Percentiles rank a stretch among this genome's conserved stretches.
phyloP scores from a whole-genome alignment of 2,888 invertebrate genomes.

The Xanthorhoe spadicearia region DNA sequence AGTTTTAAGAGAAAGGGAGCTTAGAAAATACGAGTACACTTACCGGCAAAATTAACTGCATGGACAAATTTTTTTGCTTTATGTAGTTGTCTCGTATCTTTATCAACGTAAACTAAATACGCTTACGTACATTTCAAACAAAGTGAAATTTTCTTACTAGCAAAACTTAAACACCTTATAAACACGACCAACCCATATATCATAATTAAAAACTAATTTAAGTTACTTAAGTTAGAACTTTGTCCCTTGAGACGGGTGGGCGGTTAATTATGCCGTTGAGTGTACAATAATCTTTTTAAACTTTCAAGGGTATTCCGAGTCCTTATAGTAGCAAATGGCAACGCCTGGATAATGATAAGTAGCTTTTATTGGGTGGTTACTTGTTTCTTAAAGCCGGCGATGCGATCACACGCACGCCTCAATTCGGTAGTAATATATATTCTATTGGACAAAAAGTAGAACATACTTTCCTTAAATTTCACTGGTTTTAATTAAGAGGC shows the following conservation, averaged over 20 bases:
- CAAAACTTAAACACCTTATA: no score
- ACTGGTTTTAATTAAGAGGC: not conserved
- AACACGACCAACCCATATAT: no score
- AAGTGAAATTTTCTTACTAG: no score
- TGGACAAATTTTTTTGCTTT: no score
- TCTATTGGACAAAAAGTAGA: not conserved
- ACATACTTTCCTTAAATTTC: not conserved
- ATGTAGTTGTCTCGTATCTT: no score
- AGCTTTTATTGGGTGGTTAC: slow-evolving; percentile 4
- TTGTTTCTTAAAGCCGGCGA: slow-evolving; percentile 10
- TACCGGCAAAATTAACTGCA: no score
- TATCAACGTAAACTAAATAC: no score
- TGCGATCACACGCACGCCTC: slow-evolving; percentile 17
- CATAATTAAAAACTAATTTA: no score
- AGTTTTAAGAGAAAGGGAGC: not conserved
- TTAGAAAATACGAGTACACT: not conserved
- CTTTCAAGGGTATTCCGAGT: not conserved
- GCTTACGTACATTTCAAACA: no score
- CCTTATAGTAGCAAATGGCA: slow-evolving; percentile 1
- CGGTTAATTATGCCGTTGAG: no score
- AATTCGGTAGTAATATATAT: not conserved
- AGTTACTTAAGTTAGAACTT: no score
- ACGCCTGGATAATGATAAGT: slow-evolving; percentile 6
- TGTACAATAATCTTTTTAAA: not conserved
- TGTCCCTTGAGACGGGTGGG: no score